Percentiles rank a stretch among this genome's conserved stretches.
These are phyloP conservation scores for Epinotia ramella DNA, from an alignment of 2,888 invertebrate species.

Conservation along the genomic window DNA sequence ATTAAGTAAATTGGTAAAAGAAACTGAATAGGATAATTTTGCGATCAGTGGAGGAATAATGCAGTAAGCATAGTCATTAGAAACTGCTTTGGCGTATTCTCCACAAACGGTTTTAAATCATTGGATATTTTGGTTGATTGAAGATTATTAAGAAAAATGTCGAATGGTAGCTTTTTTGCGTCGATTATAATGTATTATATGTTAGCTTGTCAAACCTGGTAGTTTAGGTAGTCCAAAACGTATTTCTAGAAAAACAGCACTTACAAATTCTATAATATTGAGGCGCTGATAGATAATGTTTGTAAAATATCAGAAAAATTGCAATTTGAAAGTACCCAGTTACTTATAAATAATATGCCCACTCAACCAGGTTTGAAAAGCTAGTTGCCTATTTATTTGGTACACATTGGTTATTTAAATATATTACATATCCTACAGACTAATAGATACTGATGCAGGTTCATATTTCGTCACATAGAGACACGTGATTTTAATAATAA, in stretches of 20 bases:
- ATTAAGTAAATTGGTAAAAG: conserved; percentile 12
- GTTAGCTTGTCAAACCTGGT: conserved; percentile 22
- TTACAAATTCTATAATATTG: too few relatives aligned
- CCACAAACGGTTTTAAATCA: background rate
- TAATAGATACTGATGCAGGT: conserved; percentile 48
- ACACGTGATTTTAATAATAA: conserved; percentile 50
- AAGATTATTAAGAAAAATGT: background rate
- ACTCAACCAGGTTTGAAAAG: conserved; percentile 15
- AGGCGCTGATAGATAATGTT: background rate
- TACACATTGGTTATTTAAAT: conserved; percentile 17
- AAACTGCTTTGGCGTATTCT: background rate
- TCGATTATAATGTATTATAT: background rate
- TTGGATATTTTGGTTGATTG: background rate
- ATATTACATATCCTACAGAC: conserved; percentile 61
- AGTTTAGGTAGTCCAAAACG: background rate
- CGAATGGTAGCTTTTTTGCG: background rate
- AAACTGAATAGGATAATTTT: conserved; percentile 17
- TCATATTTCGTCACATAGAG: conserved; percentile 52
- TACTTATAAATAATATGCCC: background rate
- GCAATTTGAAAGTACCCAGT: background rate
- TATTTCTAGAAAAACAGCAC: too few relatives aligned
- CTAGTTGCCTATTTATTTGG: background rate
- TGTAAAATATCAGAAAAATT: background rate
- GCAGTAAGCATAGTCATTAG: background rate
- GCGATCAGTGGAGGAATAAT: background rate